Evolutionary conservation across 2,888 invertebrate genomes (phyloP), one percentile per base, ranked within the genome.

Genomic region (Pteria penguin): DNA sequence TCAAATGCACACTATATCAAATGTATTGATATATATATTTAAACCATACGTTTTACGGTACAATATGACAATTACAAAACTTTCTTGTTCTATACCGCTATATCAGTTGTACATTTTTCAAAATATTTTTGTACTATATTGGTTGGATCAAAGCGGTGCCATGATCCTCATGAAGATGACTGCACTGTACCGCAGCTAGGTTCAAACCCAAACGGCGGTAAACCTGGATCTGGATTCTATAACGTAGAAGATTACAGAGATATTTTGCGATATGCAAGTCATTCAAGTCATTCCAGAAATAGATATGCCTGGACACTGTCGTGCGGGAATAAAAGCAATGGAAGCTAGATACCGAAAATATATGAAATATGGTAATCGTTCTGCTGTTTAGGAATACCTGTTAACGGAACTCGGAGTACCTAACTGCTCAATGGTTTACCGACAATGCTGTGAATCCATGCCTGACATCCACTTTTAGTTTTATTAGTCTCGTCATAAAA

Each of bases 381-480:
- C 72, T 5, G 78, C 72, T 3, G 82, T 83, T 1, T 60, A 79
- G 11, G 70, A 82, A 55, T 90, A 84, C 62, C 65, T 85, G 0
- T 74, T 90, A 32, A 68, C 82, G 2, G 90, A 90, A 11, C 72
- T 78, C n/a, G 52, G 45, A 66, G 27, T 90, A 88, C 74, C 62
- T 79, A 18, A 89, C 90, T 0, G 82, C 87, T 0, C 90, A 91
- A 81, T 61, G 79, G 57, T 91, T 86, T 78, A 82, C 74, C 0
- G 87, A 89, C 77, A 87, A 90, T 73, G 88, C 87, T 22, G 80
- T 91, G 3, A 90, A 91, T 71, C 90, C 90, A 0, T 91, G 91
- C 65, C 70, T 90, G 24, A 67, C 84, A 4, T 86, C 88, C 4
- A 89, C 89, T 4, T 90, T 87, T 72, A 74, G 5, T 4, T 91